Percentiles rank a stretch among this genome's conserved stretches.
Conservation (phyloP, 2,797 vertebrate genomes). For the Pseudopleuronectes americanus region DNA sequence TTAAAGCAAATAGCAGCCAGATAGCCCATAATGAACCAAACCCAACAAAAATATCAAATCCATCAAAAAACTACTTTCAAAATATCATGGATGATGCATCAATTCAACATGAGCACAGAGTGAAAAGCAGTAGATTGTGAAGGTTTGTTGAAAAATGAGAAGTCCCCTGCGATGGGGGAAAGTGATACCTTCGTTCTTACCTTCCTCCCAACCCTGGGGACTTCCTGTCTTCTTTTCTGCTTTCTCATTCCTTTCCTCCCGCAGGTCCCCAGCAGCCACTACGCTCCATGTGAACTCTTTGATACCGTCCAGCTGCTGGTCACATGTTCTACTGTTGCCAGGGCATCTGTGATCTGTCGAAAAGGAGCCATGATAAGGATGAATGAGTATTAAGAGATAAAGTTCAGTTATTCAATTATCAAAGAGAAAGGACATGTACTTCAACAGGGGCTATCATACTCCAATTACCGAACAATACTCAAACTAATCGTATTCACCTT, state of each 20-base stretch:
- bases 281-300: slow-evolving; percentile 85
- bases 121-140: background rate
- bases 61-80: background rate
- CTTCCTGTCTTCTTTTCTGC: slow-evolving; percentile 70
- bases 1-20: background rate
- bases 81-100: background rate
- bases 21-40: background rate
- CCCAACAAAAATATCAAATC: background rate
- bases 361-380: background rate
- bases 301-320: slow-evolving; percentile 42
- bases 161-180: slow-evolving; percentile 54
- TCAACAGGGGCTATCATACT: background rate
- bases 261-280: slow-evolving; percentile 72
- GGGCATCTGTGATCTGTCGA: slow-evolving; percentile 69
- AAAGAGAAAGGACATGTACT: background rate
- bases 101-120: slow-evolving; percentile 1
- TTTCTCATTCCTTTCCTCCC: slow-evolving; percentile 63
- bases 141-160: slow-evolving; percentile 59
- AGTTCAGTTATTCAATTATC: background rate
- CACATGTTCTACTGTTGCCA: slow-evolving; percentile 69
- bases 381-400: background rate
- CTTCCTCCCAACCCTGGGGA: slow-evolving; percentile 85
- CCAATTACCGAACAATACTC: background rate
- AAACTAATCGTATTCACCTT: slow-evolving; percentile 25
- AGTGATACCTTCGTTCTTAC: slow-evolving; percentile 81